A percentile compares a stretch with the other conserved stretches of the same genome.
phyloP scores from a whole-genome alignment of 1,140 invertebrate genomes.

The Chrysomallon squamiferum region DNA sequence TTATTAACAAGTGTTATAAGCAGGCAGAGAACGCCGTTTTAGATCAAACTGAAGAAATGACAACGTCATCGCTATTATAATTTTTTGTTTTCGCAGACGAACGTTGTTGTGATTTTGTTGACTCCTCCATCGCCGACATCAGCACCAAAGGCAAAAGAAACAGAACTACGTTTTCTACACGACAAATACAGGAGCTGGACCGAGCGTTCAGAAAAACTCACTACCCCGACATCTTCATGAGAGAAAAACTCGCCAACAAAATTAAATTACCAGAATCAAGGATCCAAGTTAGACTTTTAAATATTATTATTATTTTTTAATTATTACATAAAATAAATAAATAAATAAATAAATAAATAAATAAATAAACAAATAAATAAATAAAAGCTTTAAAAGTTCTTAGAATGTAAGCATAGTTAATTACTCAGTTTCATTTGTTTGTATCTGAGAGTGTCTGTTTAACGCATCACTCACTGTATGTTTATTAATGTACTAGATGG shows the following conservation, averaged over 20 bases:
- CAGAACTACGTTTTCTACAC: conserved; percentile 57
- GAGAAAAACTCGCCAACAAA: conserved; percentile 53
- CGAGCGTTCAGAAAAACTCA: conserved; percentile 57
- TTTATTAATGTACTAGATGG: too few species aligned
- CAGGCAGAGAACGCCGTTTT: too few species aligned
- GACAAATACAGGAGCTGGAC: conserved; percentile 59
- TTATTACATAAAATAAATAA: not conserved
- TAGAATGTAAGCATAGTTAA: not conserved
- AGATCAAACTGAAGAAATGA: too few species aligned
- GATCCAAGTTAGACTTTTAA: conserved; percentile 47
- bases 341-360: not conserved
- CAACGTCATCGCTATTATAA: too few species aligned
- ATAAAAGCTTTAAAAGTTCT: not conserved
- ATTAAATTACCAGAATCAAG: conserved; percentile 55
- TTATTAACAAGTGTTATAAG: too few species aligned
- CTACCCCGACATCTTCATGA: conserved; percentile 59
- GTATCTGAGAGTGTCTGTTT: not conserved
- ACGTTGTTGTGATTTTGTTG: not conserved
- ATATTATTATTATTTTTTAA: not conserved
- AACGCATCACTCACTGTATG: not conserved
- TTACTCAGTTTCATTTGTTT: not conserved
- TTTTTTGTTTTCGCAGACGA: too few species aligned
- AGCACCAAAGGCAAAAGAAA: conserved; percentile 43
- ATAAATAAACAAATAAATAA: not conserved
- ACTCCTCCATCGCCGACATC: not conserved